These are phyloP conservation scores for Anser brachyrhynchus DNA, from an alignment of 2,113 vertebrate species.

Conservation along the genomic window DNA sequence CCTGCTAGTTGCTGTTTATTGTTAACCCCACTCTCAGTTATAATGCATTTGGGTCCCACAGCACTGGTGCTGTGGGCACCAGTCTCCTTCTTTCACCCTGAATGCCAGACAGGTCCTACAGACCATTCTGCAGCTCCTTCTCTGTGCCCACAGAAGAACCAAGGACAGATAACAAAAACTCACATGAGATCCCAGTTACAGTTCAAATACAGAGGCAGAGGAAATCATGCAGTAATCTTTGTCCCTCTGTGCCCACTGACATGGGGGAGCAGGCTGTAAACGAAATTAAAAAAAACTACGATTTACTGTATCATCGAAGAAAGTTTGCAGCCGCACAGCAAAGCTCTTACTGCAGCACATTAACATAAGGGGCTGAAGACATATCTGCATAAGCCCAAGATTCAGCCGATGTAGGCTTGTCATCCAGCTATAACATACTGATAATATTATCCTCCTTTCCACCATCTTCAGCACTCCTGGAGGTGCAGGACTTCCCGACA, in stretches of 20 bases:
- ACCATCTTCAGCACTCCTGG: neutral
- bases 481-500: neutral
- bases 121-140: neutral
- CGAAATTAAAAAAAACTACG: neutral
- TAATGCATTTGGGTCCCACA: neutral
- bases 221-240: rapidly evolving
- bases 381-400: neutral
- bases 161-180: neutral
- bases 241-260: rapidly evolving
- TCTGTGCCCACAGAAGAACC: neutral
- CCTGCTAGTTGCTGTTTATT: neutral
- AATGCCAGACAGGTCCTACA: neutral
- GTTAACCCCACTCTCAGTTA: neutral
- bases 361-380: neutral
- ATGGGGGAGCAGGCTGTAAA: neutral
- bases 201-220: neutral
- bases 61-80: neutral
- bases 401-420: neutral
- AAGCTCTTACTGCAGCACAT: neutral
- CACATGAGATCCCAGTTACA: neutral
- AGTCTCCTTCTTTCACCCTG: too few species aligned
- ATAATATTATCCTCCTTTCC: neutral
- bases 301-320: neutral
- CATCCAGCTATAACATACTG: neutral
- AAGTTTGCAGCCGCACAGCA: neutral